phyloP scores from a whole-genome alignment of 2,113 vertebrate genomes.

The Melanocharis versteri region DNA sequence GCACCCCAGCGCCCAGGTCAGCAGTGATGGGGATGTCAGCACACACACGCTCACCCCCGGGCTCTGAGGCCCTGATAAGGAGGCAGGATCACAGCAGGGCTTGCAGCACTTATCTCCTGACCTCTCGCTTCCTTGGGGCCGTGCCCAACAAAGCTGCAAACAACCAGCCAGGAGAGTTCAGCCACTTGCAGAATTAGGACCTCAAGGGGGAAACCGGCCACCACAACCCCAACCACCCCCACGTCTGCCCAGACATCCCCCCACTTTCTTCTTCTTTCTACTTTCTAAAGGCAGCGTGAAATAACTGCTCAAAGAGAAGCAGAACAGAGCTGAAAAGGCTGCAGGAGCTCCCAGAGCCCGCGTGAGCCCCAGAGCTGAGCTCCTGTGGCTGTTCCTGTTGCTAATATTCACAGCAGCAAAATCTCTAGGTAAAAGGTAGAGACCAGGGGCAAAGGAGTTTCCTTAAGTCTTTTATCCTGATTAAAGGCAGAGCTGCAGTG shows the following conservation, averaged over 20 bases:
- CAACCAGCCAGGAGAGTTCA: not conserved
- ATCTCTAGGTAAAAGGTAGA: conserved; percentile 8
- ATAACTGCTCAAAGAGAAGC: not conserved
- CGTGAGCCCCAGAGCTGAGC: not conserved
- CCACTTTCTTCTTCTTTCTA: not conserved
- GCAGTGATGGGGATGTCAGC: fast-evolving
- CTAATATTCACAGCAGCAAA: not conserved
- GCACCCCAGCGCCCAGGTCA: fast-evolving
- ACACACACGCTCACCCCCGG: fast-evolving
- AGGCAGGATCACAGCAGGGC: not conserved
- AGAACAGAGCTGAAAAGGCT: not conserved
- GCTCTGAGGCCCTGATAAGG: not conserved
- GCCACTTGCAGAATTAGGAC: not conserved
- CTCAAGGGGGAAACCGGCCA: not conserved
- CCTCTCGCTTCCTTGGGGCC: not conserved
- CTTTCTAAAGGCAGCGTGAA: not conserved
- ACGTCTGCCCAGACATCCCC: not conserved
- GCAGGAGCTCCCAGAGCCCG: not conserved
- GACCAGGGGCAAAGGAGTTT: conserved; percentile 25
- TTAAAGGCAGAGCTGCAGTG: conserved; percentile 14
- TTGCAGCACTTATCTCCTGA: not conserved
- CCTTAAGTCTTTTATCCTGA: conserved; percentile 30
- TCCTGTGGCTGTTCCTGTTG: not conserved
- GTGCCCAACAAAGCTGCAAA: not conserved
- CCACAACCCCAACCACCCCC: not conserved